Conservation (phyloP, 2,797 vertebrate species). For the Aeoliscus strigatus region DNA sequence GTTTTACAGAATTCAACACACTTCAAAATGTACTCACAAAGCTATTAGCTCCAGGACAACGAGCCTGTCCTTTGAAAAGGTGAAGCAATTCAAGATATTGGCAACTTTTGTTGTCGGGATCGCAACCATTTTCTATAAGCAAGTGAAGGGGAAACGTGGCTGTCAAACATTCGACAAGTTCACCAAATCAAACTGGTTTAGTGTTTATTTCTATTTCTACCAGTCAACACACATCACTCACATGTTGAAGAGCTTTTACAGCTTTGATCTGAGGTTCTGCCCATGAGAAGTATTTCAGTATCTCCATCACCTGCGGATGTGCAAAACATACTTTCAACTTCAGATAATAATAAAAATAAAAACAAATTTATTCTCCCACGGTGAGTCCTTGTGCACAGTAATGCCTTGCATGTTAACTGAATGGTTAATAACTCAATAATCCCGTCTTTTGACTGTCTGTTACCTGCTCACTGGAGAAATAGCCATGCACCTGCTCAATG, state of each 20-base stretch:
- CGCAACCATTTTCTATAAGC: slow-evolving; percentile 94
- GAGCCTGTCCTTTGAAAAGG: slow-evolving; percentile 95
- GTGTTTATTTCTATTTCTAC: too few relatives aligned
- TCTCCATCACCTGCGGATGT: slow-evolving; percentile 86
- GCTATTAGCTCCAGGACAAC: slow-evolving; percentile 91
- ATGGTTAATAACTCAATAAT: not conserved
- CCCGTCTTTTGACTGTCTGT: not conserved
- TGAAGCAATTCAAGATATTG: slow-evolving; percentile 96
- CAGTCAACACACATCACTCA: slow-evolving; percentile 72
- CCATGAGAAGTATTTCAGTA: slow-evolving; percentile 97
- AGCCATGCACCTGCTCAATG: slow-evolving; percentile 96
- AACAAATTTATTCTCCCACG: too few relatives aligned
- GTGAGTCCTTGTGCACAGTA: too few relatives aligned
- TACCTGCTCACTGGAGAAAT: slow-evolving; percentile 99
- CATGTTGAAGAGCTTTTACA: slow-evolving; percentile 95
- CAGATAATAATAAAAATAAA: too few relatives aligned
- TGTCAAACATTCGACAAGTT: too few relatives aligned
- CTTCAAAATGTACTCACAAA: slow-evolving; percentile 82
- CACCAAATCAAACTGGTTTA: too few relatives aligned
- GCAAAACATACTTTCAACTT: slow-evolving; percentile 2
- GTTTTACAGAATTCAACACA: too few relatives aligned
- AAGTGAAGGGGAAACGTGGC: slow-evolving; percentile 12
- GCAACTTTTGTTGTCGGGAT: slow-evolving; percentile 92
- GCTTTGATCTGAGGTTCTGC: slow-evolving; percentile 97
- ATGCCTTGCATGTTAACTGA: too few relatives aligned